A percentile compares a stretch with the other conserved stretches of the same genome.
Evolutionary conservation across 2,797 vertebrate genomes (phyloP).

Genomic region (Columba guinea): DNA sequence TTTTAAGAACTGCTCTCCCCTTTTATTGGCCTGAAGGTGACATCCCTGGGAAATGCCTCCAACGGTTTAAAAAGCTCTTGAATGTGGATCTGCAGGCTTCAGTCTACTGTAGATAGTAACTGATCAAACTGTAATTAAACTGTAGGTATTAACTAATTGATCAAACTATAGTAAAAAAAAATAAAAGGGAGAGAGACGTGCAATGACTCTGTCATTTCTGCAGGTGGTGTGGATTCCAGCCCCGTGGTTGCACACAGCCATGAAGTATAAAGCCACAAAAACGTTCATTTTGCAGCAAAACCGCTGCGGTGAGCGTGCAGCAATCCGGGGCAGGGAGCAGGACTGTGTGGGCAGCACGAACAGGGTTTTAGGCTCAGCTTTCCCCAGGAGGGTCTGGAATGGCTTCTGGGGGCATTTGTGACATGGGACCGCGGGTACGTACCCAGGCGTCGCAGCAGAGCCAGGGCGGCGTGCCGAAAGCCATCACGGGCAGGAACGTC

Average conservation of each 20-base stretch:
- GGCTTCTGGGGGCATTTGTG: not conserved
- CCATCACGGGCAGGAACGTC: conserved; percentile 89
- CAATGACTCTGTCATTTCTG: rapidly evolving
- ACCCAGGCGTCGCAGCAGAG: conserved; percentile 84
- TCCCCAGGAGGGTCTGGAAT: rapidly evolving
- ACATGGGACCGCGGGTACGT: rapidly evolving
- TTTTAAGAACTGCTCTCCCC: not conserved
- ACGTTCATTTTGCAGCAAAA: not conserved
- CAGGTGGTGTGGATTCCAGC: rapidly evolving
- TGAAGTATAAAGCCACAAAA: not conserved
- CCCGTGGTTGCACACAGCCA: rapidly evolving
- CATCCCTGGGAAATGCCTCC: not conserved
- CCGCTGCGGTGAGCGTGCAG: rapidly evolving
- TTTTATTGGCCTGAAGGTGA: not conserved
- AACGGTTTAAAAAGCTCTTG: not conserved
- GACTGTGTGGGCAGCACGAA: not conserved
- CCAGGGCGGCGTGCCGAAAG: conserved; percentile 89
- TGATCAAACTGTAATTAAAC: too few relatives aligned
- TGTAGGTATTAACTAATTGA: too few relatives aligned
- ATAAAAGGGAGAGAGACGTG: rapidly evolving
- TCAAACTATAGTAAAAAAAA: not conserved
- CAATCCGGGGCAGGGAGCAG: not conserved
- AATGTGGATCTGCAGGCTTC: not conserved
- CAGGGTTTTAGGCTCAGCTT: not conserved
- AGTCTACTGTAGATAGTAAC: rapidly evolving